phyloP scores from a whole-genome alignment of 2,888 invertebrate genomes.

The Drosophila mimica region DNA sequence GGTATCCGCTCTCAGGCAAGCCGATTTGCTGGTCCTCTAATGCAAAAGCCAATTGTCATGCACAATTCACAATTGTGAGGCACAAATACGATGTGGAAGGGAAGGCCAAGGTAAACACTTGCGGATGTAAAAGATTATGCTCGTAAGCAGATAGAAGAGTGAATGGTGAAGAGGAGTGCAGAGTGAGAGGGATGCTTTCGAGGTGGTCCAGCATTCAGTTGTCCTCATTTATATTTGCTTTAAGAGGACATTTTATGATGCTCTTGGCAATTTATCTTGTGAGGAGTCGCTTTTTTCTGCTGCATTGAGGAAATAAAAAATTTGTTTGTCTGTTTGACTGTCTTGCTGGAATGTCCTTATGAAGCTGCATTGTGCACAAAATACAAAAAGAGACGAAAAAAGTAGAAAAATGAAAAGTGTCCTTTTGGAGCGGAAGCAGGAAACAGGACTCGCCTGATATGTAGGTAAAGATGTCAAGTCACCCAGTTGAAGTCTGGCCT shows the following conservation, averaged over 20 bases:
- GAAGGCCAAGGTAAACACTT: constrained; percentile 75
- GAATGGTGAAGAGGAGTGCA: background rate
- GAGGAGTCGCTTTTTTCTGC: constrained; percentile 42
- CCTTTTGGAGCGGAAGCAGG: constrained; percentile 67
- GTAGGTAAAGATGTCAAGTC: constrained; percentile 76
- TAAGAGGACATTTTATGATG: constrained; percentile 74
- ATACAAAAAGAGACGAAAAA: constrained; percentile 4
- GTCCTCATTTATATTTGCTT: constrained; percentile 64
- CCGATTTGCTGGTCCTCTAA: constrained; percentile 62
- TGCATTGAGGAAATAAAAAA: constrained; percentile 62
- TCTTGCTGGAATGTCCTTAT: constrained; percentile 59
- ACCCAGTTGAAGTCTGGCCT: constrained; percentile 54
- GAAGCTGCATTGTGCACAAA: constrained; percentile 57
- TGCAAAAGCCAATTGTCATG: constrained; percentile 77
- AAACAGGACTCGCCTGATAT: constrained; percentile 58
- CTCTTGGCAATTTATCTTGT: constrained; percentile 72
- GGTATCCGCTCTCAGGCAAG: constrained; percentile 30
- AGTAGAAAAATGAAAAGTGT: constrained; percentile 22
- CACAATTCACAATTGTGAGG: constrained; percentile 70
- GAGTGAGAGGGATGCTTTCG: constrained; percentile 20
- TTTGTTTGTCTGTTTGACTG: constrained; percentile 69
- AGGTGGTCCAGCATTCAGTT: constrained; percentile 61
- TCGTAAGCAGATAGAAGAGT: constrained; percentile 23
- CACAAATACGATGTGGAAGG: constrained; percentile 61
- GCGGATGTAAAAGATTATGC: constrained; percentile 77